Evolutionary conservation across 1,140 invertebrate genomes (phyloP), one percentile per base, ranked within the genome.

Genomic region (Drosophila pachea): DNA sequence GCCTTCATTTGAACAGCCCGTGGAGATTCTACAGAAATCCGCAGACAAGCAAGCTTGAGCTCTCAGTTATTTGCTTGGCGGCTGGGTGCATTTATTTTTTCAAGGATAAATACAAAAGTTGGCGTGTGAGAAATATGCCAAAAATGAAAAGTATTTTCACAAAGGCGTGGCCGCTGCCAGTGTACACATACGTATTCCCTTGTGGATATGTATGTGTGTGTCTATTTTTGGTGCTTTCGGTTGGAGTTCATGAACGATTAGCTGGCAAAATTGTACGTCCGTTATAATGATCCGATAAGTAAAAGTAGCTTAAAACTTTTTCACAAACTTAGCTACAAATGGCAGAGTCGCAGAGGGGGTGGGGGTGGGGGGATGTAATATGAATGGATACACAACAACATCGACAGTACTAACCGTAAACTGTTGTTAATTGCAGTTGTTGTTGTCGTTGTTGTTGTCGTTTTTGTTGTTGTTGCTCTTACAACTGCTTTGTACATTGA

Each of bases 281-380:
- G 79, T 75, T 84, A 81, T 86, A 84, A 76, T 76, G 73, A 84
- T 76, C 76, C 76, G 81, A 86, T 84, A 84, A 84, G 79, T 84
- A 84, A 84, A 84, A 84, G 79, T 84, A 84, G 79, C 79, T 84
- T 84, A 86, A 59, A 73, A 69, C 70, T 86, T 86, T 84, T 86
- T 73, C 84, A 68, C 79, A 59, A 52, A 16, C 40, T 53, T 43
- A 36, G 56, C 50, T 38, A 69, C 68, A 65, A 64, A 45, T 61
- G 43, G 60, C 64, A 52, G 67, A 52, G 40, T 66, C 66, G 56
- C 22, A 58, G 60, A 64, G 68, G 45, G 43, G 58, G 53, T n/a
- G n/a, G n/a, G n/a, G n/a, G n/a, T n/a, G n/a, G n/a, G 22, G 22
- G 22, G 22, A 2, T 3, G 22, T 2, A 1, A 22, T 22, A 22